Conservation (phyloP, 2,888 invertebrate genomes). For the Graphium colonna region DNA sequence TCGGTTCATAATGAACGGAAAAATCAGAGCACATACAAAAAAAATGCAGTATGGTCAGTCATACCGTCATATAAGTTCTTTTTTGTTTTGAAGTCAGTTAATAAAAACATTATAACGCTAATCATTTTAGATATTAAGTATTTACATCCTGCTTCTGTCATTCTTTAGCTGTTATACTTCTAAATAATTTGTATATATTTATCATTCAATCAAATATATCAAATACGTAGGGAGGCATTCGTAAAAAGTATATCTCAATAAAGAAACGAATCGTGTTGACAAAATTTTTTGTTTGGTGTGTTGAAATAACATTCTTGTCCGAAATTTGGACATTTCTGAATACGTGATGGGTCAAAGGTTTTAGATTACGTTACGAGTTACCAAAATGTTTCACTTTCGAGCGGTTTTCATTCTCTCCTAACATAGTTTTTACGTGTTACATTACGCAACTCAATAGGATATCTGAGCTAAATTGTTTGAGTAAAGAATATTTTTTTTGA, state of each 20-base stretch:
- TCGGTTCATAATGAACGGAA: too few species aligned
- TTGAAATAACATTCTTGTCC: neutral
- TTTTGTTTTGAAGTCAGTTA: too few species aligned
- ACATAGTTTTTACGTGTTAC: conserved; percentile 9
- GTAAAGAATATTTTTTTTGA: neutral
- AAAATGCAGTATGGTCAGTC: too few species aligned
- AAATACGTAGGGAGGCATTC: too few species aligned
- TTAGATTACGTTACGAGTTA: neutral
- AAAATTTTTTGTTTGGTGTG: neutral
- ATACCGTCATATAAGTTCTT: too few species aligned
- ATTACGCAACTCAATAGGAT: conserved; percentile 8
- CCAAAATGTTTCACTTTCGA: conserved; percentile 14
- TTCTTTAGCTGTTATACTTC: too few species aligned
- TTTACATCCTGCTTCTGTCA: too few species aligned
- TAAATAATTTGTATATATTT: too few species aligned
- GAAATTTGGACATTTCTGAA: neutral
- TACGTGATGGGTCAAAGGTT: conserved; percentile 11
- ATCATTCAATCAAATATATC: too few species aligned
- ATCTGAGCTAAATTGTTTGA: conserved; percentile 13
- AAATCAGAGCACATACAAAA: too few species aligned
- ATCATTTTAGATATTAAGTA: too few species aligned
- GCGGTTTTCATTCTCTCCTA: conserved; percentile 18
- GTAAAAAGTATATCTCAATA: neutral
- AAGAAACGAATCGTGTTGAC: neutral
- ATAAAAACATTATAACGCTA: too few species aligned